Evolutionary conservation across 1,140 invertebrate genomes (phyloP), one percentile per base, ranked within the genome.

Genomic region (Drosophila miranda): DNA sequence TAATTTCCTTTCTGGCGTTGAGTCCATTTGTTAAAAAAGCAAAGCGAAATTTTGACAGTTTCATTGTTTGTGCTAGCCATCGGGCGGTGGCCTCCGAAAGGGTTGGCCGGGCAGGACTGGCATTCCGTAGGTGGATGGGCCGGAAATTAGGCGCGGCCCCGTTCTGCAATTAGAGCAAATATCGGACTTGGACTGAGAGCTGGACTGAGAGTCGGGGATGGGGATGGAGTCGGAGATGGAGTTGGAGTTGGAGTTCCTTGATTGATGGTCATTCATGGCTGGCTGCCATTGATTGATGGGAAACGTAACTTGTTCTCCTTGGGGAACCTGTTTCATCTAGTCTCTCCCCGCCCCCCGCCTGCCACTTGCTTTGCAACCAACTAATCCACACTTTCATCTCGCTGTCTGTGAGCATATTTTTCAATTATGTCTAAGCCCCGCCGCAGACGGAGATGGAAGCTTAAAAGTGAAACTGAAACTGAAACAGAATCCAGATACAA

Each of bases 321-420:
- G 5, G 26, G 14, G 49, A 23, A 53, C 19, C 8, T 50, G 16
- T 38, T 41, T 41, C 14, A 26, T 41, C 4, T 48, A 4, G 11
- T 11, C 30, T 9, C 0, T 8, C n/a, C n/a, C n/a, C n/a, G n/a
- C 8, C 8, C 9, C 9, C 9, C 26, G 7, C 14, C 13, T n/a
- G 44, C 23, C 58, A 48, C 60, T 53, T 52, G 53, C 34, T 49
- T 61, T 69, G 44, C 42, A 26, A 30, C 19, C 49, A 54, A 82
- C 75, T 86, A 87, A 87, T 71, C 82, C 78, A 71, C 78, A 82
- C 83, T 83, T 83, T 88, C 75, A 78, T 83, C 78, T 87, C 14
- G 19, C 23, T 54, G 30, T 50, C 30, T 50, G 23, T 55, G 45
- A 43, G 56, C 78, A 83, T 78, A 87, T 87, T 87, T 82, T 82